Evolutionary conservation across 1,140 invertebrate species (phyloP).

Genomic region (Hyles euphorbiae): DNA sequence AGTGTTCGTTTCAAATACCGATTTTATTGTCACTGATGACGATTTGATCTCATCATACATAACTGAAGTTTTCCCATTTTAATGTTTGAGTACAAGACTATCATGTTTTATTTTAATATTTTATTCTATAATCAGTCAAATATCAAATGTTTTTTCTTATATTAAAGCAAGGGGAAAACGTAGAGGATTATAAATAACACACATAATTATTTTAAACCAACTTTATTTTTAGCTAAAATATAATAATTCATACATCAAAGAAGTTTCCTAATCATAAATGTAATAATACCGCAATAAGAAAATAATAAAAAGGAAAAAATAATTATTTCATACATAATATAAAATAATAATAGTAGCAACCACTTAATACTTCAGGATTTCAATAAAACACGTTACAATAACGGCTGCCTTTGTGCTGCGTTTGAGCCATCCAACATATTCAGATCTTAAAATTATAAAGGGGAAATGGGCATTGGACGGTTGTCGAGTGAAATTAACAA

Average conservation of each 20-base stretch:
- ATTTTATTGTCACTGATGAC: no score
- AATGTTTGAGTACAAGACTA: not conserved
- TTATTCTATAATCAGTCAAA: no score
- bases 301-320: slow-evolving; percentile 38
- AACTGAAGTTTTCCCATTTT: no score
- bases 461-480: slow-evolving; percentile 54
- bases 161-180: not conserved
- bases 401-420: slow-evolving; percentile 45
- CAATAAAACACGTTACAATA: slow-evolving; percentile 20
- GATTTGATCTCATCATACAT: no score
- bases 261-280: slow-evolving; percentile 63
- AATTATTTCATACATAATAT: slow-evolving; percentile 27
- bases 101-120: no score
- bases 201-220: slow-evolving; percentile 65
- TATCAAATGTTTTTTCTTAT: no score
- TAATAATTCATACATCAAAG: slow-evolving; percentile 75
- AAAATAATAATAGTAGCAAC: slow-evolving; percentile 50
- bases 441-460: slow-evolving; percentile 42
- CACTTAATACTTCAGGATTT: slow-evolving; percentile 35
- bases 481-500: slow-evolving; percentile 37
- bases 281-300: slow-evolving; percentile 63
- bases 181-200: slow-evolving; percentile 33
- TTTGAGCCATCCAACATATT: slow-evolving; percentile 27
- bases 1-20: no score
- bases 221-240: slow-evolving; percentile 76